Percentiles rank a stretch among this genome's conserved stretches.
phyloP scores from a whole-genome alignment of 2,797 vertebrate species.

The Hafferia zeledoni region DNA sequence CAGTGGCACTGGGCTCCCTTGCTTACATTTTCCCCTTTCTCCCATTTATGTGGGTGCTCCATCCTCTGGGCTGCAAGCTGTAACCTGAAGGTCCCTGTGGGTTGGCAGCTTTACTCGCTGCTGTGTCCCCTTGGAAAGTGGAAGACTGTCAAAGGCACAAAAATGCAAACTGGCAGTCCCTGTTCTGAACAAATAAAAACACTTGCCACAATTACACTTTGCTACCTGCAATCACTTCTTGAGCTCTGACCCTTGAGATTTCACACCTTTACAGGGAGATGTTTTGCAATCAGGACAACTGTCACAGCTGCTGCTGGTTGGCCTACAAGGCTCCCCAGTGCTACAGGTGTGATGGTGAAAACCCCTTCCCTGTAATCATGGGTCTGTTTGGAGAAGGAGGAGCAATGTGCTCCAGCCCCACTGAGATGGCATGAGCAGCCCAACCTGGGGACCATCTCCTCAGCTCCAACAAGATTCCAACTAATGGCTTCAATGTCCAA shows the following conservation, averaged over 20 bases:
- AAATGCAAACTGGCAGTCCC: neutral
- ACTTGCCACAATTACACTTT: accelerated
- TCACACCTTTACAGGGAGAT: neutral
- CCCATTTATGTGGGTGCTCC: neutral
- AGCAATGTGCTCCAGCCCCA: neutral
- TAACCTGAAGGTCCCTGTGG: accelerated
- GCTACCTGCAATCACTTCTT: neutral
- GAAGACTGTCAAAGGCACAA: neutral
- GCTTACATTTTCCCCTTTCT: accelerated
- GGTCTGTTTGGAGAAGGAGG: neutral
- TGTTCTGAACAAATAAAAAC: neutral
- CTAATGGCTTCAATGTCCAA: neutral
- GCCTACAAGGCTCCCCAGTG: accelerated
- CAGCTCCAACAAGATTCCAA: accelerated
- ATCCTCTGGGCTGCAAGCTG: neutral
- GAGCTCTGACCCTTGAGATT: neutral
- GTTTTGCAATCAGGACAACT: neutral
- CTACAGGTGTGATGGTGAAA: neutral
- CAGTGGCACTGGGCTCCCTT: neutral
- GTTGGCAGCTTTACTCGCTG: neutral
- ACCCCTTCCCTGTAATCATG: neutral
- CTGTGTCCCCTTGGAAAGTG: neutral
- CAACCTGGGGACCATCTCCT: neutral
- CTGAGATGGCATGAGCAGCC: neutral
- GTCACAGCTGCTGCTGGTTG: neutral